Conservation (phyloP, 1,140 invertebrate genomes). For the Aplysia californica region DNA sequence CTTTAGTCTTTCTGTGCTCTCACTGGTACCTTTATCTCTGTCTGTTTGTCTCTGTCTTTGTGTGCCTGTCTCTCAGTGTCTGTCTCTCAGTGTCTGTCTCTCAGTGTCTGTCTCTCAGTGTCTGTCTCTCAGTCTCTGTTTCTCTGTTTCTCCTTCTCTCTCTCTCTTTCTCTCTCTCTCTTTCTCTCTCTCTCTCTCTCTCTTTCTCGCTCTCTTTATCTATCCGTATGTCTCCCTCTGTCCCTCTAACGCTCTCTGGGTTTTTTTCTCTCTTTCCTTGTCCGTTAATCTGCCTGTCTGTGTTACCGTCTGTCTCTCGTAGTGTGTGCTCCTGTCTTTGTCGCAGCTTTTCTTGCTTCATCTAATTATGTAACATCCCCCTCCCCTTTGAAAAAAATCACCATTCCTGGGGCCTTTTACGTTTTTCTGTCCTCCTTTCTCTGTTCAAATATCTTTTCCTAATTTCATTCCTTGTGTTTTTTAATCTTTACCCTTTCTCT, state of each 20-base stretch:
- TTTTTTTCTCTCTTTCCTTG: neutral
- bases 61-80: neutral
- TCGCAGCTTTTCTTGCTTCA: neutral
- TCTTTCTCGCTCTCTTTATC: slow-evolving; percentile 18
- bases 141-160: neutral
- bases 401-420: no score
- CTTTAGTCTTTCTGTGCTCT: neutral
- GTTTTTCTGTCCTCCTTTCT: no score
- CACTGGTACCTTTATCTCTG: neutral
- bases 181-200: slow-evolving; percentile 20
- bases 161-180: slow-evolving; percentile 9
- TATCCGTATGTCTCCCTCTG: neutral
- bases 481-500: no score
- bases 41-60: slow-evolving; percentile 18
- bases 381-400: neutral
- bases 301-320: no score
- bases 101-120: slow-evolving; percentile 16
- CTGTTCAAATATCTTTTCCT: no score
- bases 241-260: neutral
- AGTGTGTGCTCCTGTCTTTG: no score
- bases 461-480: no score
- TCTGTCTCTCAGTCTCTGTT: neutral
- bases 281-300: no score
- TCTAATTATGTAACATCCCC: neutral
- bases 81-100: slow-evolving; percentile 10